Base-by-base conservation (phyloP, 2,797 vertebrate genomes). In the Hydrocynus forskahlii region DNA sequence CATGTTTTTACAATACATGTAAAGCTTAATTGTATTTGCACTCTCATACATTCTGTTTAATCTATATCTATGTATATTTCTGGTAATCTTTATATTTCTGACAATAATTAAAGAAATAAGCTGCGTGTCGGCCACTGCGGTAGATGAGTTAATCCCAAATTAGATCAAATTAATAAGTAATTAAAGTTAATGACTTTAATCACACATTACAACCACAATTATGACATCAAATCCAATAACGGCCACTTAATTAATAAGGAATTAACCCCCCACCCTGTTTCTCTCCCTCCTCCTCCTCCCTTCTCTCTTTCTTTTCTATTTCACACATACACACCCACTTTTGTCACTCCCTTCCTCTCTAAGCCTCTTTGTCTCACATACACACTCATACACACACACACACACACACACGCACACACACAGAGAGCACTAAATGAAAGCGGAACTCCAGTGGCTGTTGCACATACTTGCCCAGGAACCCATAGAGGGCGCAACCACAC, bases 401-500 rank as follows among this genome's bases (percentile, higher is more conserved):
- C 60, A 35, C 45, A 17, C 81, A 71, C 35, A 38, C 52, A 67
- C 21, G 67, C 59, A 57, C 40, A 17, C 7, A 73, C 6, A 13
- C 29, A 45, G 29, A 54, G 12, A 13, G 6, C 10, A 13, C 13
- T 52, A 21, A 23, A 23, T 14, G 68, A 16, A 50, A 70, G 13
- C 23, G n/a, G 45, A 16, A 7, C 68, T 52, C 4, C 21, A 45
- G 10, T 50, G 45, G n/a, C 67, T 73, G 35, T 45, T 19, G n/a
- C 59, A 43, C 60, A 55, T 7, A 7, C 35, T 57, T 29, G 71
- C 29, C 29, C 19, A 25, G 21, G n/a, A 77, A 50, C 86, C 88
- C 80, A 77, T 83, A 87, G 88, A 87, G 86, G 86, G 83, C 80
- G 76, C 82, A 81, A 77, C 29, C 77, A 84, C 71, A 73, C 77